Percentiles rank a stretch among this genome's conserved stretches.
phyloP scores from a whole-genome alignment of 1,140 invertebrate genomes.

The Cecropterus lyciades region DNA sequence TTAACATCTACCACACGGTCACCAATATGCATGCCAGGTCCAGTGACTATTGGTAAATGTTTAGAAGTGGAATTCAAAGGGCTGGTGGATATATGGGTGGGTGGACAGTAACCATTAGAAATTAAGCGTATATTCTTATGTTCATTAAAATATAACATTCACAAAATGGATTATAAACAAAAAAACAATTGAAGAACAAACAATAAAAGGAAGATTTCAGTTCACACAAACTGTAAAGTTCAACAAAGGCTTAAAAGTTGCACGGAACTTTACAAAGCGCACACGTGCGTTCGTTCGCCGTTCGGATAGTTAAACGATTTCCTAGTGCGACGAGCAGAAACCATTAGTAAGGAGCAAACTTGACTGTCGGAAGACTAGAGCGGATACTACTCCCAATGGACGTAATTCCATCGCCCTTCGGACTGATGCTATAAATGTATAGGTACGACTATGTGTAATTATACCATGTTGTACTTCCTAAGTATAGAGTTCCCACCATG shows the following conservation, averaged over 20 bases:
- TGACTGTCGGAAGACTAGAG: constrained; percentile 8
- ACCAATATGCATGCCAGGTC: too few relatives aligned
- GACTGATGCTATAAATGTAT: background rate
- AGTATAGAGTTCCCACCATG: too few relatives aligned
- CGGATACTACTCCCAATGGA: constrained; percentile 16
- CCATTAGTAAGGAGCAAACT: constrained; percentile 31
- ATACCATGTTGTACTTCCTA: too few relatives aligned
- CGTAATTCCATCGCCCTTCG: constrained; percentile 2
- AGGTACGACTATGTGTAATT: too few relatives aligned
- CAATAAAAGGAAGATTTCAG: background rate
- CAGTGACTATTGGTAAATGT: too few relatives aligned
- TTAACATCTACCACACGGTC: too few relatives aligned
- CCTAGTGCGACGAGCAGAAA: constrained; percentile 24
- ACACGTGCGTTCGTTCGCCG: constrained; percentile 19
- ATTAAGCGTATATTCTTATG: too few relatives aligned
- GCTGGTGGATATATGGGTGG: too few relatives aligned
- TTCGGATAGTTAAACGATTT: constrained; percentile 30
- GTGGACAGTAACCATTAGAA: too few relatives aligned
- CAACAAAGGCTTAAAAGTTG: constrained; percentile 2
- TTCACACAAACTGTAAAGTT: background rate
- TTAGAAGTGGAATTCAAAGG: too few relatives aligned
- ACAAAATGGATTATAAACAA: background rate
- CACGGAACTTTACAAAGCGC: constrained; percentile 16
- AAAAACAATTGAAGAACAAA: background rate
- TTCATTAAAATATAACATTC: too few relatives aligned